Evolutionary conservation across 2,888 invertebrate species (phyloP).

Genomic region (Eristalinus aeneus): DNA sequence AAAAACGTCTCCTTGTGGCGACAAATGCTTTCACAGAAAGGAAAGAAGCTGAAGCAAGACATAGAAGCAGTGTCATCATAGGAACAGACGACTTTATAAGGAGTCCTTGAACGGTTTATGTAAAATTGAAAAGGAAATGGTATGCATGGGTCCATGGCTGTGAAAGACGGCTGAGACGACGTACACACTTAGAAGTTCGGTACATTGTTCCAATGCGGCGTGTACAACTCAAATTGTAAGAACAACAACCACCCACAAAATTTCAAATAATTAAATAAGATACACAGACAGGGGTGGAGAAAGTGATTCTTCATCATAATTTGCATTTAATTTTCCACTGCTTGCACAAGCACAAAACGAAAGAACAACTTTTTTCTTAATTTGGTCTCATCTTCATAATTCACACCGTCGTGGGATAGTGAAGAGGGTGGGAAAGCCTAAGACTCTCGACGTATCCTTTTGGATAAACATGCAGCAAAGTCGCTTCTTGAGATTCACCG

Average conservation of each 20-base stretch:
- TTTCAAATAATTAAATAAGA: constrained; percentile 53
- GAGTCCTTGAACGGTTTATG: constrained; percentile 54
- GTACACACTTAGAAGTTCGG: too few relatives aligned
- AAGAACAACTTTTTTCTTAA: background rate
- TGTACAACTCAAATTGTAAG: too few relatives aligned
- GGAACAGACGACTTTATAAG: constrained; percentile 43
- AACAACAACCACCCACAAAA: constrained; percentile 2
- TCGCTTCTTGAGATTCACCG: constrained; percentile 11
- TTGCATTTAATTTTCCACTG: constrained; percentile 34
- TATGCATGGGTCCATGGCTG: constrained; percentile 2
- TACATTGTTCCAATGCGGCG: too few relatives aligned
- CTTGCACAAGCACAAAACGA: background rate
- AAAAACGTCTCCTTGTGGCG: constrained; percentile 30
- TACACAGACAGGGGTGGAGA: constrained; percentile 11
- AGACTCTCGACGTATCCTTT: constrained; percentile 6
- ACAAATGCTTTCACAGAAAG: background rate
- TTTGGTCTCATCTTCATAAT: background rate
- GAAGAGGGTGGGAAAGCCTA: background rate
- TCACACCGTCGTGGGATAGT: background rate
- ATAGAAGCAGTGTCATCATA: background rate
- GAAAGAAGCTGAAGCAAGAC: background rate
- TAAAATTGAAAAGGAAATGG: background rate
- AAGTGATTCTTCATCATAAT: constrained; percentile 12
- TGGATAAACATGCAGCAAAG: constrained; percentile 16
- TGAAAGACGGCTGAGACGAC: too few relatives aligned